Conservation (phyloP, 2,888 invertebrate genomes). For the Frankliniella intonsa region DNA sequence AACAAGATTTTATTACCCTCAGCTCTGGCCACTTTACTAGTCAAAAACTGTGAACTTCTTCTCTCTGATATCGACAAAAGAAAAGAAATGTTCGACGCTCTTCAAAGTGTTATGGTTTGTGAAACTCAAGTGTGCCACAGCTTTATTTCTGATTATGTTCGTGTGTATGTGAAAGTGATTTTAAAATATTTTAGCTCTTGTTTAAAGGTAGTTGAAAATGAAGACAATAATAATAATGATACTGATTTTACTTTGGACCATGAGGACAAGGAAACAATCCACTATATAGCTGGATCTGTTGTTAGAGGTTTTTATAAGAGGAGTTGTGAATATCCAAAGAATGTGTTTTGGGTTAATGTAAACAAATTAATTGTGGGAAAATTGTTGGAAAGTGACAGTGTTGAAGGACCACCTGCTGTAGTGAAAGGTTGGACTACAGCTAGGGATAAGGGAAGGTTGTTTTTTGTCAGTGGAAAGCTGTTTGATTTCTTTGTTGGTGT, state of each 20-base stretch:
- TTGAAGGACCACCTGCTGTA: no score
- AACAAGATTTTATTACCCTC: background rate
- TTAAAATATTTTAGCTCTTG: background rate
- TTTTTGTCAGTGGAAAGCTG: no score
- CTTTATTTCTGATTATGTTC: background rate
- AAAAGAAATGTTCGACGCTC: background rate
- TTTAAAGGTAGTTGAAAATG: background rate
- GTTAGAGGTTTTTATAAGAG: background rate
- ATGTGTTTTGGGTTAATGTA: background rate
- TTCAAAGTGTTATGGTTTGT: background rate
- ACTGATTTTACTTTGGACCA: background rate
- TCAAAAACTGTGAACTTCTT: background rate
- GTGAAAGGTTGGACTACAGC: no score
- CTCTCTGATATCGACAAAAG: background rate
- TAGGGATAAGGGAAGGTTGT: no score
- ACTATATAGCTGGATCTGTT: background rate
- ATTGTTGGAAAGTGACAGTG: no score
- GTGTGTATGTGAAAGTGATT: background rate
- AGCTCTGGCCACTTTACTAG: background rate
- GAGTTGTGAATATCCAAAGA: background rate
- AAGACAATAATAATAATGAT: background rate
- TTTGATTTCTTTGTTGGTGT: no score
- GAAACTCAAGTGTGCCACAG: background rate
- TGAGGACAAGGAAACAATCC: constrained; percentile 18
- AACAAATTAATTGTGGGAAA: background rate